phyloP scores from a whole-genome alignment of 2,113 vertebrate species.

The Urocitellus parryii region DNA sequence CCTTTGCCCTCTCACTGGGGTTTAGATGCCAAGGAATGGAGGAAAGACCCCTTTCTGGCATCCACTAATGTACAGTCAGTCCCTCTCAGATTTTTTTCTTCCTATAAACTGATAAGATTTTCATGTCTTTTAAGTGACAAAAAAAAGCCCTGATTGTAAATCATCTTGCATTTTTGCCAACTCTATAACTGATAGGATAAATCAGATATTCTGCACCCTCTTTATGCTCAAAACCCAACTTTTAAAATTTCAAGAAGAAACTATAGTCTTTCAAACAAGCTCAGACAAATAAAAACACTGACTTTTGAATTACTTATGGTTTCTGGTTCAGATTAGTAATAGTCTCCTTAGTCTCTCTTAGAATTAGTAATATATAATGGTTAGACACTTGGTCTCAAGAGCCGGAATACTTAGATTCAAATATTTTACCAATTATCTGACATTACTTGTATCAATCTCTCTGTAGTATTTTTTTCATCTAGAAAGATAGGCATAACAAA shows the following conservation, averaged over 20 bases:
- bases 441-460: not conserved
- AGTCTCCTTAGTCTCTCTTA: not conserved
- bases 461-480: no score
- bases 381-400: not conserved
- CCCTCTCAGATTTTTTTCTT: not conserved
- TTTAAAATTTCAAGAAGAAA: not conserved
- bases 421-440: not conserved
- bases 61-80: not conserved
- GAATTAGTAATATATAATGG: not conserved
- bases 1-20: not conserved
- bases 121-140: not conserved
- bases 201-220: not conserved
- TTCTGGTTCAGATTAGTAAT: not conserved
- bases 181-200: not conserved
- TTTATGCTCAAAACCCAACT: not conserved
- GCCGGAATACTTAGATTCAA: not conserved
- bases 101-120: not conserved
- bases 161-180: not conserved
- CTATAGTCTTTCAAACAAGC: not conserved
- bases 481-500: not conserved
- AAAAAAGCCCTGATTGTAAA: not conserved
- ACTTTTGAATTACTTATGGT: not conserved
- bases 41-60: not conserved
- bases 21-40: not conserved
- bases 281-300: not conserved